phyloP scores from a whole-genome alignment of 2,888 invertebrate genomes.

The Tenthredo amoena region DNA sequence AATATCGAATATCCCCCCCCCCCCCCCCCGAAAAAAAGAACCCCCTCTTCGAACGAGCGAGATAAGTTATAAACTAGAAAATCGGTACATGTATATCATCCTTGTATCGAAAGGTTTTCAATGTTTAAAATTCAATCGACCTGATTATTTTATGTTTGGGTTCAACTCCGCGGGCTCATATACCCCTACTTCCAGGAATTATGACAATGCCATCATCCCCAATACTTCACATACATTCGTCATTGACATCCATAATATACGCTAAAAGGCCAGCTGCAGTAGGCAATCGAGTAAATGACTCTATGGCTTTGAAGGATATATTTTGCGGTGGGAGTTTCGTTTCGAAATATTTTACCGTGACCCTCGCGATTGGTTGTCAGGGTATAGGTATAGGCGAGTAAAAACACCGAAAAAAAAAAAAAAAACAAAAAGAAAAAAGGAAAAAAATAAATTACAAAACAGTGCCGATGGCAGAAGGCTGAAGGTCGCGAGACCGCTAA shows the following conservation, averaged over 20 bases:
- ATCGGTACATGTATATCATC: no score
- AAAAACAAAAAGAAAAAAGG: not conserved
- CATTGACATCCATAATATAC: not conserved
- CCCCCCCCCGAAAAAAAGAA: no score
- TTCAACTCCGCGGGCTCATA: not conserved
- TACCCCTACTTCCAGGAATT: not conserved
- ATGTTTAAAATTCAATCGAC: not conserved
- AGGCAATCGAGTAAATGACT: not conserved
- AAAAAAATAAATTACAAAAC: not conserved
- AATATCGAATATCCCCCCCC: not conserved
- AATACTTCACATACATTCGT: not conserved
- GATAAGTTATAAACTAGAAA: no score
- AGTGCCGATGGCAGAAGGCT: not conserved
- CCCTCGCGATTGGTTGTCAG: not conserved
- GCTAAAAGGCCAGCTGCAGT: not conserved
- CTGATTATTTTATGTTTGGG: not conserved
- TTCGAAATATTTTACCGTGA: not conserved
- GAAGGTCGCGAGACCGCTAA: not conserved
- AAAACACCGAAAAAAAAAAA: not conserved
- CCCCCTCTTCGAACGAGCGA: no score
- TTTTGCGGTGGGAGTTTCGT: slow-evolving; percentile 1
- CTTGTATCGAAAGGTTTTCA: not conserved
- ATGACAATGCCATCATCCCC: not conserved
- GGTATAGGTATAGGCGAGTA: not conserved
- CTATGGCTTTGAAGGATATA: not conserved